phyloP scores from a whole-genome alignment of 2,113 vertebrate species.

The Circaetus gallicus region DNA sequence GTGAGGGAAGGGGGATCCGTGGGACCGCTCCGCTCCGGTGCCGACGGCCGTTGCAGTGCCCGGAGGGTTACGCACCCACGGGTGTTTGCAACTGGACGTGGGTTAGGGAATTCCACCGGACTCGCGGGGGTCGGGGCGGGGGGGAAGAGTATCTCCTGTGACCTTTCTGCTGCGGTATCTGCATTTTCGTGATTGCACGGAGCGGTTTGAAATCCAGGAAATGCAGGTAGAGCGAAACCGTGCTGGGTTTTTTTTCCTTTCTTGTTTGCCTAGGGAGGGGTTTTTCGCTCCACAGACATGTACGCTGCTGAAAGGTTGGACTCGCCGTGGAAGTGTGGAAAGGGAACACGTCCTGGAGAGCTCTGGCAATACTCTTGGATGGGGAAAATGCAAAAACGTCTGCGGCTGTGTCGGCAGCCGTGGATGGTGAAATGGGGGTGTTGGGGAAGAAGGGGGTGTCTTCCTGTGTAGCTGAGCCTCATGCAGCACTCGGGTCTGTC shows the following conservation, averaged over 20 bases:
- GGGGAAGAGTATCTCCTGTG: not conserved
- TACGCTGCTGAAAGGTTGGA: not conserved
- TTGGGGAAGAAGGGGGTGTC: not conserved
- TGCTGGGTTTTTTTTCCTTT: no score
- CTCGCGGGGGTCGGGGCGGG: no score
- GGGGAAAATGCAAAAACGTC: rapidly evolving
- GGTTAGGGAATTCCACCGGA: not conserved
- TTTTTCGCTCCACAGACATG: not conserved
- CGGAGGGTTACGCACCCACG: not conserved
- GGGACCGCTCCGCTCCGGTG: not conserved
- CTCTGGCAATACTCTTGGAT: rapidly evolving
- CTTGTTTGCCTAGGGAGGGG: not conserved
- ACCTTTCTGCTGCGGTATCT: not conserved
- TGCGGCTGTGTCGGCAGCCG: not conserved
- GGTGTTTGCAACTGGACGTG: not conserved
- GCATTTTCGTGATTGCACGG: not conserved
- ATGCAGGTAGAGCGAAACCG: not conserved
- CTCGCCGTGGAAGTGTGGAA: not conserved
- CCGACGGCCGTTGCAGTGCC: not conserved
- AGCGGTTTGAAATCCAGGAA: not conserved
- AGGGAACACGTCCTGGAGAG: not conserved
- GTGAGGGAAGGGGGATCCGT: not conserved
- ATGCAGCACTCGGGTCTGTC: not conserved
- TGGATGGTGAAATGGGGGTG: not conserved
- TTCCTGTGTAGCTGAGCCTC: not conserved